Evolutionary conservation across 1,140 invertebrate genomes (phyloP).

Genomic region (Druon quercuslanigerum): DNA sequence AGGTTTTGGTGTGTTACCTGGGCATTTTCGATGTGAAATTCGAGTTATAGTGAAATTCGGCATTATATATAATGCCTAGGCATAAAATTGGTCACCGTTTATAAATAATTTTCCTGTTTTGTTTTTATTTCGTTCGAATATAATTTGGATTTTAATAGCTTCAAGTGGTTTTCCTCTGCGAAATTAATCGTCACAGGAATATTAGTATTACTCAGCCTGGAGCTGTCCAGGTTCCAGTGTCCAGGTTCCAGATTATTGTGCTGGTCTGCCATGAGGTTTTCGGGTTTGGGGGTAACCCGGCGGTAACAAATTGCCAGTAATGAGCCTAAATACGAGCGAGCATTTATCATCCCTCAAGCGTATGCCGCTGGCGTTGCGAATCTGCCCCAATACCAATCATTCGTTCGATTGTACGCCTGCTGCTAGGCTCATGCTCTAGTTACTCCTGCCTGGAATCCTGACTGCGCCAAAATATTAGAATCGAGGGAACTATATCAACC

Average conservation of each 20-base stretch:
- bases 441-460: slow-evolving; percentile 29
- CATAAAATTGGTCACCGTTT: too few relatives aligned
- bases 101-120: too few relatives aligned
- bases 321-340: slow-evolving; percentile 56
- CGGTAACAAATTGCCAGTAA: slow-evolving; percentile 61
- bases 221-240: not conserved
- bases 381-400: slow-evolving; percentile 51
- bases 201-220: too few relatives aligned
- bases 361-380: slow-evolving; percentile 47
- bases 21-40: too few relatives aligned
- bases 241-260: not conserved
- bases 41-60: too few relatives aligned
- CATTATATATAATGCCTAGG: too few relatives aligned
- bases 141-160: too few relatives aligned
- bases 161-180: too few relatives aligned
- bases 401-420: slow-evolving; percentile 42
- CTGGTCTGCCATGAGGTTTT: not conserved
- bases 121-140: too few relatives aligned
- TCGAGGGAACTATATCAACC: slow-evolving; percentile 27
- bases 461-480: slow-evolving; percentile 25
- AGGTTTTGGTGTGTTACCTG: too few relatives aligned
- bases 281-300: slow-evolving; percentile 23
- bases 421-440: not conserved
- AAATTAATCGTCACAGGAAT: too few relatives aligned
- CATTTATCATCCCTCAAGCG: slow-evolving; percentile 58